phyloP scores from a whole-genome alignment of 2,888 invertebrate species.

The Andrena hattorfiana region DNA sequence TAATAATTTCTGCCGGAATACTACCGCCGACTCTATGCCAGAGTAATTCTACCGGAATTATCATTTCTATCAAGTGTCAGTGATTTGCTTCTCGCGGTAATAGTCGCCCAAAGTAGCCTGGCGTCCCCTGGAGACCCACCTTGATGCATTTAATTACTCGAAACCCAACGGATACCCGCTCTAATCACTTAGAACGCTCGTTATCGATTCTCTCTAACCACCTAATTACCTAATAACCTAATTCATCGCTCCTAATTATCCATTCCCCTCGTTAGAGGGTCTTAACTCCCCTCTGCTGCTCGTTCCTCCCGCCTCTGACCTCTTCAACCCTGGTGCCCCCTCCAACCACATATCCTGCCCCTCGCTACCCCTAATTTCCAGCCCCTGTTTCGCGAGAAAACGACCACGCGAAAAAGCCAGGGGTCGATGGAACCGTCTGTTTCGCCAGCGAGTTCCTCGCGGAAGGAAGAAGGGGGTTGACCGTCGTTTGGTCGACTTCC shows the following conservation, averaged over 20 bases:
- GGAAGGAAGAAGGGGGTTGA: background rate
- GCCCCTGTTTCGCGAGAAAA: background rate
- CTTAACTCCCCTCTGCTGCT: too few species aligned
- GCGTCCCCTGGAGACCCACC: background rate
- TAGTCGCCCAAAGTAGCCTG: background rate
- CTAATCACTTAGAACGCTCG: background rate
- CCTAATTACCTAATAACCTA: background rate
- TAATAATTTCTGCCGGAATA: too few species aligned
- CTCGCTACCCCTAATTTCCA: background rate
- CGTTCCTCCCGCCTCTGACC: too few species aligned
- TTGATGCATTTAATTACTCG: background rate
- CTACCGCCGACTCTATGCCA: too few species aligned
- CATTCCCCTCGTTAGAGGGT: background rate
- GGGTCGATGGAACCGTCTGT: background rate
- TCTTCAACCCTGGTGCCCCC: too few species aligned
- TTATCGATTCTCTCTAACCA: background rate
- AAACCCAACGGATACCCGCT: background rate
- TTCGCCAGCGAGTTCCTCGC: background rate
- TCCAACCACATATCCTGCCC: too few species aligned
- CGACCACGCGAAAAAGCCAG: background rate
- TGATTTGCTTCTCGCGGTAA: too few species aligned
- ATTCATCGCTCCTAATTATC: background rate
- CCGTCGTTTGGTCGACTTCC: constrained; percentile 52
- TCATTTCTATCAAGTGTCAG: too few species aligned
- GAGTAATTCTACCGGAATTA: too few species aligned